Evolutionary conservation across 2,113 vertebrate genomes (phyloP), one percentile per base, ranked within the genome.

Genomic region (Rhinoptilus africanus): DNA sequence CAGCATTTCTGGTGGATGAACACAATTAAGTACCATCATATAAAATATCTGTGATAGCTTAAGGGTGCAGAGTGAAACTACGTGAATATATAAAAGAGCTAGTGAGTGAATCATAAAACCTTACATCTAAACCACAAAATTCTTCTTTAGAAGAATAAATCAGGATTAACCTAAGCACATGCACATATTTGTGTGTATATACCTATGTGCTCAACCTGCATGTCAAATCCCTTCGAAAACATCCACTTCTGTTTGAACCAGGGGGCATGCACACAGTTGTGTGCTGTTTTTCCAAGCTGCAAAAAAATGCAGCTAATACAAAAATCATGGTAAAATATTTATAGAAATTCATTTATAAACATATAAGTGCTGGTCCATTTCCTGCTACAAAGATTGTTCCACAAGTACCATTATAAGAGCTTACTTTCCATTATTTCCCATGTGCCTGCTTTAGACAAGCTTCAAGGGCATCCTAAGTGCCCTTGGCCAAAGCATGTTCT

Each of bases 1-100:
- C 89, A 95, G 80, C 35, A 82, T 87, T 95, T 95, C 92, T 95
- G 69, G 94, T 93, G 83, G 76, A 88, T 89, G 94, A 96, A 95
- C 66, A 85, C 84, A 94, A 91, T 95, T 92, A 92, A 92, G 27
- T 66, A n/a, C 53, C 37, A 75, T 72, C 60, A 34, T 19, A 82
- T 92, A 94, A 91, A 94, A 78, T 75, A 93, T 85, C 83, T 21
- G 5, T 81, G 53, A 89, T 92, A 93, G 86, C 83, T 95, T 92
- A 85, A 95, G 90, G 64, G 68, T 64, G n/a, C 37, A 91, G 64
- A 86, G 39, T 62, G 56, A 91, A 93, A 85, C 64, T 87, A 57
- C 28, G 53, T 34, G 15, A 89, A 86, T 91, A 81, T 93, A 94
- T 93, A 37, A 92, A 74, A 88, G 20, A 67, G 7, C 8, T 22